These are phyloP conservation scores for Elymnias hypermnestra DNA, from an alignment of 1,140 invertebrate genomes.

Conservation along the genomic window DNA sequence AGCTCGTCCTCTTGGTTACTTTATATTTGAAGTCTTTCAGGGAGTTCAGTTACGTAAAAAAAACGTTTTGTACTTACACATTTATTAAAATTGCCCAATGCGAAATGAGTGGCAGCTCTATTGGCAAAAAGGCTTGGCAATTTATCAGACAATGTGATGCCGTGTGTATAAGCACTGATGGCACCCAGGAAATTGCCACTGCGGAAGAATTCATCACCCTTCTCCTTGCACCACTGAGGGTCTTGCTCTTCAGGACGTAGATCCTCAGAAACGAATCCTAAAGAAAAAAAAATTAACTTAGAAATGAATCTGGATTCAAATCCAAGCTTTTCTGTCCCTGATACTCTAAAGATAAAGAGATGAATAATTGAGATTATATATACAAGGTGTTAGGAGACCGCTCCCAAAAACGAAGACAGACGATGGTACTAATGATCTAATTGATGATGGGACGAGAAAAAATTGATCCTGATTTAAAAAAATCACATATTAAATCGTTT, in stretches of 20 bases:
- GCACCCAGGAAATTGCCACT: constrained; percentile 86
- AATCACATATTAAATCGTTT: no score
- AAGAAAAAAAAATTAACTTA: constrained; percentile 9
- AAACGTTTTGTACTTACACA: constrained; percentile 50
- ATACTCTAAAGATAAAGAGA: no score
- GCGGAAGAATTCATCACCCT: constrained; percentile 88
- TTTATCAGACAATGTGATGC: constrained; percentile 84
- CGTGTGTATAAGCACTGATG: constrained; percentile 87
- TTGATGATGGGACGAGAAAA: no score
- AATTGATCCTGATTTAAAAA: no score
- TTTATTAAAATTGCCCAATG: constrained; percentile 84
- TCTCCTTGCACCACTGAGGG: constrained; percentile 87
- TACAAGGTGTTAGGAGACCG: no score
- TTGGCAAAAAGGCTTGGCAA: constrained; percentile 85
- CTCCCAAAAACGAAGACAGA: no score
- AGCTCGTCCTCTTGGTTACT: no score
- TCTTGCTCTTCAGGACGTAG: constrained; percentile 88
- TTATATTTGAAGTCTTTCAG: no score
- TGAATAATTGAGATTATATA: no score
- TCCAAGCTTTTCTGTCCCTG: no score
- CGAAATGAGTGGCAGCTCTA: constrained; percentile 86
- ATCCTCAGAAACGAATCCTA: constrained; percentile 84
- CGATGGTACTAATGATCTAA: no score
- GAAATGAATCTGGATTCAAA: not conserved
- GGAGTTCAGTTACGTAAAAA: no score